phyloP scores from a whole-genome alignment of 2,113 vertebrate species.

The Hippopotamus amphibius region DNA sequence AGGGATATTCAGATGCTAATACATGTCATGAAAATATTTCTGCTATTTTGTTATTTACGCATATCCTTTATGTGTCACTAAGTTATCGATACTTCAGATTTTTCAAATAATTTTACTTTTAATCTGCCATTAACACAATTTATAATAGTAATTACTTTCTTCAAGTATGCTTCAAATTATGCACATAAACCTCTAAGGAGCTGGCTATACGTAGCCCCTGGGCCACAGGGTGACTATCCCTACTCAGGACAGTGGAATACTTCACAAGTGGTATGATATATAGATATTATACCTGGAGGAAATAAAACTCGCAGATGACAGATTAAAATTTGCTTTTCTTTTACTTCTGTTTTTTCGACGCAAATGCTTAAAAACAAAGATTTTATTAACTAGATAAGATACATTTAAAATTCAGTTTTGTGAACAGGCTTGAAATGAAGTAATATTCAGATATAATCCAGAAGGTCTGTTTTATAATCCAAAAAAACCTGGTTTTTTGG shows the following conservation, averaged over 20 bases:
- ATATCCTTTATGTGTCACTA: neutral
- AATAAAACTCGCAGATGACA: constrained; percentile 7
- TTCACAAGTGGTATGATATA: neutral
- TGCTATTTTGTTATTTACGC: constrained; percentile 1
- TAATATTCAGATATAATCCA: neutral
- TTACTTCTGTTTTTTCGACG: constrained; percentile 8
- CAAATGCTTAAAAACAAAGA: constrained; percentile 19
- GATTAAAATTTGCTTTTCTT: constrained; percentile 20
- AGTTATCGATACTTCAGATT: neutral
- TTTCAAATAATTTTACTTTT: constrained; percentile 49
- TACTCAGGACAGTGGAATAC: constrained; percentile 14
- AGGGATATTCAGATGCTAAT: neutral
- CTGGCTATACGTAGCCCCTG: neutral
- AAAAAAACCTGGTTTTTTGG: neutral
- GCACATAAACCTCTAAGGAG: neutral
- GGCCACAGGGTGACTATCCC: neutral
- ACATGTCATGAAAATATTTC: neutral
- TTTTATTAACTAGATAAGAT: neutral
- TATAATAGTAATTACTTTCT: neutral
- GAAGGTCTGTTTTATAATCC: neutral
- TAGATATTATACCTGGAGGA: neutral
- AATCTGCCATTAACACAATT: constrained; percentile 7
- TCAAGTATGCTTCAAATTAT: constrained; percentile 29
- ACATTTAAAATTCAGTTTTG: constrained; percentile 44
- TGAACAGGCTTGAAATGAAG: neutral